Conservation (phyloP, 2,113 vertebrate species). For the Alaudala cheleensis region DNA sequence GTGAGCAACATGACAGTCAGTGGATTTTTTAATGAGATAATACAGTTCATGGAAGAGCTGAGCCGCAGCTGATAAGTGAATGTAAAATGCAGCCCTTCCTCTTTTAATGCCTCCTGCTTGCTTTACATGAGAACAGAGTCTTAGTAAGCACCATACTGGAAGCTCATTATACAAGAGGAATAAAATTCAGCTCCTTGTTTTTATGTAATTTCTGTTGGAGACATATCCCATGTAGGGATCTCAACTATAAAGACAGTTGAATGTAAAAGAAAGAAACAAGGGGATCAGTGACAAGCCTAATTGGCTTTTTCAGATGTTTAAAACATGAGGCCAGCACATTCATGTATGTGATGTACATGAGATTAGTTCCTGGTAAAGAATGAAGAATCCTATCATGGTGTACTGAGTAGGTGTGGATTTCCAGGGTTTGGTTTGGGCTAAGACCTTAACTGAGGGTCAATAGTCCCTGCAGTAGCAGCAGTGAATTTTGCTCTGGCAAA, state of each 20-base stretch:
- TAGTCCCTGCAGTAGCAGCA: background rate
- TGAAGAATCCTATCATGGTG: background rate
- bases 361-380: background rate
- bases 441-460: background rate
- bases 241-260: background rate
- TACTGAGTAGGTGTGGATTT: background rate
- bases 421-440: background rate
- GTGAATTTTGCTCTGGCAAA: background rate
- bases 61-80: background rate
- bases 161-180: slow-evolving; percentile 30
- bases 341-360: background rate
- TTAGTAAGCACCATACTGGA: background rate
- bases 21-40: background rate
- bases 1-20: background rate
- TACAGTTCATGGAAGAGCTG: background rate
- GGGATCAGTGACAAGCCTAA: background rate
- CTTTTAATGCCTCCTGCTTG: slow-evolving; percentile 18
- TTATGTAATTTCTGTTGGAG: slow-evolving; percentile 10
- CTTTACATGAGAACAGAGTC: slow-evolving; percentile 32
- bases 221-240: background rate
- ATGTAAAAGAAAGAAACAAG: background rate
- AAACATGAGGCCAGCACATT: background rate
- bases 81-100: background rate
- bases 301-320: slow-evolving; percentile 37
- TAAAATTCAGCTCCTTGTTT: slow-evolving; percentile 28